Evolutionary conservation across 2,797 vertebrate species (phyloP).

Genomic region (Arrhamphus sclerolepis): DNA sequence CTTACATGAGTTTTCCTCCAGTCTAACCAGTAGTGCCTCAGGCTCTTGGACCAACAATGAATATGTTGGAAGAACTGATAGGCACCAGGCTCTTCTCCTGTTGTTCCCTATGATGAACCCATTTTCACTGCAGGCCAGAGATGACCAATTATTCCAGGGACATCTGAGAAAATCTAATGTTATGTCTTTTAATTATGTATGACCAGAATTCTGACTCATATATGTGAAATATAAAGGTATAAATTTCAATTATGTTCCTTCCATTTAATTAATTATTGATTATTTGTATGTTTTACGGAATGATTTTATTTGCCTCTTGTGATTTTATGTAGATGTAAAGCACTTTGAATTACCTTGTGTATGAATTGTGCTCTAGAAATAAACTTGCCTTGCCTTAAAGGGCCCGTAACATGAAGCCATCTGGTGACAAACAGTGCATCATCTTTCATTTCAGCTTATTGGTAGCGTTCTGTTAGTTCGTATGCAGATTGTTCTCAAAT

Average conservation of each 20-base stretch:
- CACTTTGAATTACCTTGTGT: too few species aligned
- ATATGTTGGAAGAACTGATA: slow-evolving; percentile 59
- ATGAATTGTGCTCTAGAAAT: too few species aligned
- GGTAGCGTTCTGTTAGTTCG: too few species aligned
- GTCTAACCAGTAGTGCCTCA: slow-evolving; percentile 48
- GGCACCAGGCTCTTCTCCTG: slow-evolving; percentile 30
- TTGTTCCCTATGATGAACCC: slow-evolving; percentile 44
- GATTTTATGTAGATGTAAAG: too few species aligned
- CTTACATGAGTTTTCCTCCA: slow-evolving; percentile 56
- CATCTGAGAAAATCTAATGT: slow-evolving; percentile 21
- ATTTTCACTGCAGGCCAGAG: slow-evolving; percentile 37
- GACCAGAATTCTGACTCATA: slow-evolving; percentile 23
- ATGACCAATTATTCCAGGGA: slow-evolving; percentile 35
- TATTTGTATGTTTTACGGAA: too few species aligned
- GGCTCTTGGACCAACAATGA: slow-evolving; percentile 60
- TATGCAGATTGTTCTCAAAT: too few species aligned
- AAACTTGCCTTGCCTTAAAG: slow-evolving; percentile 36
- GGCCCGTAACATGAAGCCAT: slow-evolving; percentile 19
- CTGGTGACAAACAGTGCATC: not conserved
- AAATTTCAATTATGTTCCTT: slow-evolving; percentile 24
- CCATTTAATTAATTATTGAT: too few species aligned
- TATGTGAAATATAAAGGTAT: slow-evolving; percentile 26
- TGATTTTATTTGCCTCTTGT: too few species aligned
- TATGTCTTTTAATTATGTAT: slow-evolving; percentile 4
- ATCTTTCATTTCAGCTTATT: slow-evolving; percentile 27